Evolutionary conservation across 53 echinoderm and acorn worm species (phyloP).

Genomic region (Echinarachnius parma): DNA sequence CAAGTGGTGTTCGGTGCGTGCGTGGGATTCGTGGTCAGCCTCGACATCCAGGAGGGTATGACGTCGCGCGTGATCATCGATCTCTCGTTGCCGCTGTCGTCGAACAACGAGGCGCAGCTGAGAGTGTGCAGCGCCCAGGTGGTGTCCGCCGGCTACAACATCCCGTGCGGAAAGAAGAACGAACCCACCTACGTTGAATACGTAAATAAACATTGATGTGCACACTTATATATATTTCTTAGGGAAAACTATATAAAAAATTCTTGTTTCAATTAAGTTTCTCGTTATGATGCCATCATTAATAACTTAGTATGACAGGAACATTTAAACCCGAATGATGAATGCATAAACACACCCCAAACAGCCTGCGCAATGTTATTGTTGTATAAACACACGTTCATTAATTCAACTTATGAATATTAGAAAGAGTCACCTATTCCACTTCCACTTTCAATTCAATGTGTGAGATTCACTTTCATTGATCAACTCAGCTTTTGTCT

Average conservation of each 20-base stretch:
- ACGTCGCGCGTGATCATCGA: constrained; percentile 68
- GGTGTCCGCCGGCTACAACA: constrained; percentile 62
- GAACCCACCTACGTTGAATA: constrained; percentile 54
- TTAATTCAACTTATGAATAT: too few relatives aligned
- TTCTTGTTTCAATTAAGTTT: too few relatives aligned
- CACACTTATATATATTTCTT: background rate
- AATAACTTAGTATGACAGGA: too few relatives aligned
- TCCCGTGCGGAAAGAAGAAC: constrained; percentile 59
- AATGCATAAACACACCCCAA: too few relatives aligned
- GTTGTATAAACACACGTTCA: too few relatives aligned
- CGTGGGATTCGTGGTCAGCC: constrained; percentile 68
- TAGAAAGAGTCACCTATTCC: too few relatives aligned
- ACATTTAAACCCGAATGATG: too few relatives aligned
- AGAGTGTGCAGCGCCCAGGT: constrained; percentile 73
- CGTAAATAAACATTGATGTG: constrained; percentile 30
- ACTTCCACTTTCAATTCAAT: too few relatives aligned
- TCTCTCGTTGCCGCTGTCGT: constrained; percentile 64
- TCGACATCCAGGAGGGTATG: constrained; percentile 51
- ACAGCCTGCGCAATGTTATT: too few relatives aligned
- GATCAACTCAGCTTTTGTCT: too few relatives aligned
- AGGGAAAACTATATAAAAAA: background rate
- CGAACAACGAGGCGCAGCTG: constrained; percentile 54
- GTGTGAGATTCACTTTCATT: too few relatives aligned
- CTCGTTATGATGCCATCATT: too few relatives aligned
- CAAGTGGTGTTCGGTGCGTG: constrained; percentile 65